Conservation (phyloP, 2,888 invertebrate genomes). For the Pherbina coryleti region DNA sequence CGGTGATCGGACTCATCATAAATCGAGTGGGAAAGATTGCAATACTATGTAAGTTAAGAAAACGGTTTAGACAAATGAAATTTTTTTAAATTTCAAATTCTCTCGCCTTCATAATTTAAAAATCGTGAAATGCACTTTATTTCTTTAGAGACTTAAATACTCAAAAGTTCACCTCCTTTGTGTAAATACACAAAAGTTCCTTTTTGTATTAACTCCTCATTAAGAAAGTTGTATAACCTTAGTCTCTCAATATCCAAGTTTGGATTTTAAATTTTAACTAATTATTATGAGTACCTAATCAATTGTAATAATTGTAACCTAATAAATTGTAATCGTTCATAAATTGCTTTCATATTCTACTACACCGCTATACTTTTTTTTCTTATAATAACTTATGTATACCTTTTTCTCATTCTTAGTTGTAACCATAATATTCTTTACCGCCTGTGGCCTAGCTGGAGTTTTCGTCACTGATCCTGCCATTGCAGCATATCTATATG, state of each 20-base stretch:
- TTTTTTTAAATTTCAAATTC: neutral
- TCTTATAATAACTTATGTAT: neutral
- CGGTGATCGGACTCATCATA: conserved; percentile 59
- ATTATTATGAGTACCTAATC: too few relatives aligned
- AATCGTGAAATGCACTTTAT: too few relatives aligned
- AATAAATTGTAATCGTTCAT: too few relatives aligned
- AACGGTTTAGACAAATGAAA: neutral
- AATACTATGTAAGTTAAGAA: conserved; percentile 56
- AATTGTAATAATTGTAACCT: too few relatives aligned
- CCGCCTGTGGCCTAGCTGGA: conserved; percentile 54
- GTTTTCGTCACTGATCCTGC: conserved; percentile 53
- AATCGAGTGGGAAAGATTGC: conserved; percentile 60
- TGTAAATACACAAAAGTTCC: too few relatives aligned
- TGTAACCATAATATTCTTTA: conserved; percentile 52
- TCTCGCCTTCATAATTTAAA: too few relatives aligned
- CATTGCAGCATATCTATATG: conserved; percentile 58
- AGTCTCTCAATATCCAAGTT: too few relatives aligned
- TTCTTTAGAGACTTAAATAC: too few relatives aligned
- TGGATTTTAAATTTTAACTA: too few relatives aligned
- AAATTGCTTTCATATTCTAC: neutral
- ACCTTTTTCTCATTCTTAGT: conserved; percentile 43
- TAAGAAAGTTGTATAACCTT: too few relatives aligned
- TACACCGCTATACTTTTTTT: neutral
- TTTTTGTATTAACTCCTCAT: too few relatives aligned
- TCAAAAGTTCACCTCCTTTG: too few relatives aligned